Conservation (phyloP, 1,140 invertebrate species). For the Pseudomyrmex cubaensis region DNA sequence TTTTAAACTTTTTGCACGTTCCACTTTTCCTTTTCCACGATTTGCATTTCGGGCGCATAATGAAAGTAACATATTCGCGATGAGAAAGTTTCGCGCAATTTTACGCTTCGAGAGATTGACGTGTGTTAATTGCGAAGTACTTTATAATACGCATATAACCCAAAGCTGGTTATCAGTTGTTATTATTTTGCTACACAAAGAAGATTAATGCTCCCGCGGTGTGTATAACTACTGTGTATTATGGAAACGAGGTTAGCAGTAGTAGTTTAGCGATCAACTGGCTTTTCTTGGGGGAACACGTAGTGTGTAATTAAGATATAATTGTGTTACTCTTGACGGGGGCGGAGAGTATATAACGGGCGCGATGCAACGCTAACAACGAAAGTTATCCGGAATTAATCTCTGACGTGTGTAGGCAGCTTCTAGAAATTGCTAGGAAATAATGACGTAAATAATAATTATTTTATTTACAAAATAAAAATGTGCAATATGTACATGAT, state of each 20-base stretch:
- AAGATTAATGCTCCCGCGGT: conserved; percentile 63
- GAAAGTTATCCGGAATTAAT: conserved; percentile 58
- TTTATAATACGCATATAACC: background rate
- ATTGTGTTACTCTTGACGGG: conserved; percentile 50
- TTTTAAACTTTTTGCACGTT: background rate
- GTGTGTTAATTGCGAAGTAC: conserved; percentile 23
- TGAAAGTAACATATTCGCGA: background rate
- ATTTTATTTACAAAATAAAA: background rate
- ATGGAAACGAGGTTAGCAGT: conserved; percentile 60
- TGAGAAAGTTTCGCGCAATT: conserved; percentile 12
- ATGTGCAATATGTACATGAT: background rate
- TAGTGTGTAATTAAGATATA: conserved; percentile 59
- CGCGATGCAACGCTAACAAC: conserved; percentile 36
- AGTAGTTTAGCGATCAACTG: conserved; percentile 60
- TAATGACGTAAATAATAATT: conserved; percentile 33
- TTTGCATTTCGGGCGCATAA: background rate
- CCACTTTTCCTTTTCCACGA: background rate
- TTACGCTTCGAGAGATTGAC: conserved; percentile 9
- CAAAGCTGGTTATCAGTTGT: conserved; percentile 22
- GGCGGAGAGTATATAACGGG: conserved; percentile 33
- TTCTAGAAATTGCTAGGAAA: conserved; percentile 13
- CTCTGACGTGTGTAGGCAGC: conserved; percentile 32
- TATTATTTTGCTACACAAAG: conserved; percentile 58
- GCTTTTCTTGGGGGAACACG: conserved; percentile 53
- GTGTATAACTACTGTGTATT: conserved; percentile 52